Evolutionary conservation across 1,140 invertebrate genomes (phyloP).

Genomic region (Cylas formicarius): DNA sequence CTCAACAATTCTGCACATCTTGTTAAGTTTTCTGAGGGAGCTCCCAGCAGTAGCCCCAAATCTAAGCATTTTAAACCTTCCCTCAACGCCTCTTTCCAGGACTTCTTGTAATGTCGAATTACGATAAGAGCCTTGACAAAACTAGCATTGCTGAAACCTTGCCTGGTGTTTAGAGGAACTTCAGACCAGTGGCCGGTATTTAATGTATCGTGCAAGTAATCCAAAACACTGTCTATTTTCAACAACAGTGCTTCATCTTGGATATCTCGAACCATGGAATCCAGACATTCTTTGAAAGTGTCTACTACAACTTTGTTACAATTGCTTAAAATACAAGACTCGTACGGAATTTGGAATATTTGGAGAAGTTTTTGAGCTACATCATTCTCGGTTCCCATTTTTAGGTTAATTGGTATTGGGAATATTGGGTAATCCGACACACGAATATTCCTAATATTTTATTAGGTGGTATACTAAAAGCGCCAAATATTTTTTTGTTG

Average conservation of each 20-base stretch:
- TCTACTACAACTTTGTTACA: conserved; percentile 1
- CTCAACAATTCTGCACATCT: conserved; percentile 45
- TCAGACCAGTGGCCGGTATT: conserved; percentile 48
- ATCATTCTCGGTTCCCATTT: no score
- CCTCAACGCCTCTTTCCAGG: conserved; percentile 34
- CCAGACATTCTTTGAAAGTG: conserved; percentile 9
- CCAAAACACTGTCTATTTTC: conserved; percentile 33
- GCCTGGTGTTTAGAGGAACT: conserved; percentile 41
- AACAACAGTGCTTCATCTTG: conserved; percentile 13
- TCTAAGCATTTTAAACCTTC: conserved; percentile 66
- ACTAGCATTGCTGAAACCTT: conserved; percentile 39
- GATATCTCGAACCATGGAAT: conserved; percentile 2
- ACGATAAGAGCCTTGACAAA: conserved; percentile 39
- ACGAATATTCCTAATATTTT: no score
- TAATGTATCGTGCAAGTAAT: conserved; percentile 38
- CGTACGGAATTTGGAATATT: no score
- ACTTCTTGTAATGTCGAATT: conserved; percentile 18
- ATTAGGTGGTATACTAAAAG: no score
- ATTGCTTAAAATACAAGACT: not conserved
- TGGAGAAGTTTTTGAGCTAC: no score
- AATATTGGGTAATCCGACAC: no score
- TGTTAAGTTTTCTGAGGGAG: conserved; percentile 52
- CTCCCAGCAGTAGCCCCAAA: conserved; percentile 75
- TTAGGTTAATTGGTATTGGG: no score
- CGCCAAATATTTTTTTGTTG: no score